Base-by-base conservation (phyloP, 1,140 invertebrate species). In the Lordiphosa collinella region DNA sequence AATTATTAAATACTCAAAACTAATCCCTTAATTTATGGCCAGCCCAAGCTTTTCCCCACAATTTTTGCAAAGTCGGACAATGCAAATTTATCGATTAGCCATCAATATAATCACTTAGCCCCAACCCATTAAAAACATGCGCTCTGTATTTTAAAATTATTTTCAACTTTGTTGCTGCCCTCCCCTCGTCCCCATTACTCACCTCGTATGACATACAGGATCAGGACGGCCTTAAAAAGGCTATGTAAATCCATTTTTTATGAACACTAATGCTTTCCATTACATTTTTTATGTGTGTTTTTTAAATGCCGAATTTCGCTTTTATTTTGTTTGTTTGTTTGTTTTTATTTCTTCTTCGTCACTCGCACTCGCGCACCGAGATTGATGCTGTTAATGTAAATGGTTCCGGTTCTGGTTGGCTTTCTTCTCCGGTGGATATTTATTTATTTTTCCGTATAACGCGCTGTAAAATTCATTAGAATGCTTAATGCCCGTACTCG, bases 221-320 rank as follows among this genome's bases (percentile, higher is more conserved):
- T 88, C 72, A 88, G 71, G 59, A 88, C 69, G 68, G 87, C 87
- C 86, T 88, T 88, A 75, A 88, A 88, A 88, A 88, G 87, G 87
- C 87, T 75, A 64, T 75, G 76, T 70, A 88, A 88, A 86, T 87
- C 87, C 87, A 88, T 88, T 88, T 87, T 88, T 88, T 88, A 82
- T 72, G 72, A 79, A 64, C 62, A 70, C 69, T 86, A 87, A 78
- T 84, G 72, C 67, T 87, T 88, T 87, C 87, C 87, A 88, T 88
- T 88, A 88, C 87, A 88, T 87, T 84, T 84, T 88, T 86, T 79
- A 86, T 84, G 69, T 64, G 50, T 72, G 52, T 63, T 48, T 82
- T 71, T 87, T 71, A 80, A 75, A 74, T 55, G 80, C 62, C 62
- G 54, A 86, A 75, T 80, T 75, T 69, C 78, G 78, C 61, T 48